Conservation (phyloP, 2,113 vertebrate genomes). For the Anhinga rufa region DNA sequence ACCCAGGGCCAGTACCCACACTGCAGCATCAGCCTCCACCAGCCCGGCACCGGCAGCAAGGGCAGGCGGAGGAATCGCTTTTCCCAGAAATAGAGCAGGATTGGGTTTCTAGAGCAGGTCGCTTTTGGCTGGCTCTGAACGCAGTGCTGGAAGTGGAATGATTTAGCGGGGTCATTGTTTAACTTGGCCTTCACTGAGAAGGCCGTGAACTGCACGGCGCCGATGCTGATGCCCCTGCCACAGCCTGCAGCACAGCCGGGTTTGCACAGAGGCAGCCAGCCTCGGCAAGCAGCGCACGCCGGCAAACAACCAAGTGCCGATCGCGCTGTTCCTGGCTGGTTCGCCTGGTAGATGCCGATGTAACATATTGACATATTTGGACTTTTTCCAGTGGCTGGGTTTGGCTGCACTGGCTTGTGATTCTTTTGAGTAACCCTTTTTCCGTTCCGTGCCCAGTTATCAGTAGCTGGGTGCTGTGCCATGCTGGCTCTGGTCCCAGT, state of each 20-base stretch:
- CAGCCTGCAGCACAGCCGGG: not conserved
- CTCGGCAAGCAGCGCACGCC: not conserved
- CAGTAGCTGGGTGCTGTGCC: not conserved
- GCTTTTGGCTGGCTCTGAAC: not conserved
- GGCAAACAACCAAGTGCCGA: not conserved
- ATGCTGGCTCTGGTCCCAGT: not conserved
- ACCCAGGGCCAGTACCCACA: not conserved
- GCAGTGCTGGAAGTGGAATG: not conserved
- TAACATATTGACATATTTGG: not conserved
- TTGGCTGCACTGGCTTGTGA: not conserved
- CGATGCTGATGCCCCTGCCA: accelerated
- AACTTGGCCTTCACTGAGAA: not conserved
- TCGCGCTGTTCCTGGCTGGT: accelerated
- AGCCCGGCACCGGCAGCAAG: not conserved
- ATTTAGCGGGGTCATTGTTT: not conserved
- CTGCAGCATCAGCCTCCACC: not conserved
- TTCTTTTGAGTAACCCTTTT: not conserved
- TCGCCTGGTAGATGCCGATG: not conserved
- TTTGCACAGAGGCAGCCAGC: not conserved
- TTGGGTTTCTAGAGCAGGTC: not conserved
- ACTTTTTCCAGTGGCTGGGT: not conserved
- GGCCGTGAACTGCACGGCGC: accelerated
- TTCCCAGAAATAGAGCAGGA: not conserved
- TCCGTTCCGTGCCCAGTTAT: not conserved
- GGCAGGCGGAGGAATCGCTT: not conserved